Evolutionary conservation across 2,113 vertebrate species (phyloP).

Genomic region (Trogon melanurus): DNA sequence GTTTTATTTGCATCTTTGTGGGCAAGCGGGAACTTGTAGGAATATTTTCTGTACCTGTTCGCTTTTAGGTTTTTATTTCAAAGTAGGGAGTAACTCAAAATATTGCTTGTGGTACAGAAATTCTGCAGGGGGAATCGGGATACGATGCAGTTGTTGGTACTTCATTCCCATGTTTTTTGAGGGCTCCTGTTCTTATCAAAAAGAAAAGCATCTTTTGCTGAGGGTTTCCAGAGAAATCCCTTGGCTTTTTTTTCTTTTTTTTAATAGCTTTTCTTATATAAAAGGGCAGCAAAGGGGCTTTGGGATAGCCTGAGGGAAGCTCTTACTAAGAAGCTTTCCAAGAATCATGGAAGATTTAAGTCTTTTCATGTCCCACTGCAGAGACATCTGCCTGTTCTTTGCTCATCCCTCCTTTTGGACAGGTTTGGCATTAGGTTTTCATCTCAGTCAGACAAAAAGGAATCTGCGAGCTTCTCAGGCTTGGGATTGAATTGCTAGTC

Average conservation of each 20-base stretch:
- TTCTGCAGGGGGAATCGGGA: not conserved
- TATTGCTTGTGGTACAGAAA: not conserved
- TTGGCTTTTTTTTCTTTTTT: not conserved
- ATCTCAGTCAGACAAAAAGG: not conserved
- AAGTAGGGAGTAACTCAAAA: not conserved
- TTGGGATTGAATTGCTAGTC: not conserved
- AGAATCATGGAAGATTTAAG: not conserved
- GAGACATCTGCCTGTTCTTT: not conserved
- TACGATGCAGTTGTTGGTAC: not conserved
- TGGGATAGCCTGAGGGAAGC: not conserved
- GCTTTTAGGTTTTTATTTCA: not conserved
- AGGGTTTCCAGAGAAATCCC: not conserved
- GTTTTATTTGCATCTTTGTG: not conserved
- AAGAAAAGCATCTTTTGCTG: not conserved
- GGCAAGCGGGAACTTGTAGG: not conserved
- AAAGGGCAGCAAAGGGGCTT: not conserved
- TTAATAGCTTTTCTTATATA: not conserved
- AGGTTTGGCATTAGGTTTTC: not conserved
- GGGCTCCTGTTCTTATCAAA: not conserved
- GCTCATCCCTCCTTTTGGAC: not conserved
- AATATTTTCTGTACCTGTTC: not conserved
- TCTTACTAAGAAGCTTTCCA: not conserved
- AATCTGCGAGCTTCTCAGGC: not conserved
- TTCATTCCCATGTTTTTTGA: fast-evolving
- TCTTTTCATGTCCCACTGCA: not conserved